Evolutionary conservation across 2,888 invertebrate species (phyloP).

Genomic region (Tachina lurida): DNA sequence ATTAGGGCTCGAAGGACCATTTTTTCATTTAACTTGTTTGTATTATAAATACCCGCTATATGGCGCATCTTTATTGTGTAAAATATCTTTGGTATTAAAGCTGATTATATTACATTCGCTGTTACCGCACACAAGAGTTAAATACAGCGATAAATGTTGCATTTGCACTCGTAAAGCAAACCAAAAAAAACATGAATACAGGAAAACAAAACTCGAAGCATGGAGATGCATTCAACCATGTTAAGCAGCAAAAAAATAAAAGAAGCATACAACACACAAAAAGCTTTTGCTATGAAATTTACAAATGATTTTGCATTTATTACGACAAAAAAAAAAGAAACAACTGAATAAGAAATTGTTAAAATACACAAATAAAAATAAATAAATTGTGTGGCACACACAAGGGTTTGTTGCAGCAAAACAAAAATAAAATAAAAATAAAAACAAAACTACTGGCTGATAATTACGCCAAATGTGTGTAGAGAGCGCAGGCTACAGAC

Average conservation of each 20-base stretch:
- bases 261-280: conserved; percentile 17
- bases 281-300: conserved; percentile 62
- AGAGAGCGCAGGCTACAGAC: background rate
- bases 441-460: conserved; percentile 22
- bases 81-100: conserved; percentile 40
- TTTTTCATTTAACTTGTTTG: background rate
- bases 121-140: conserved; percentile 52
- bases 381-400: conserved; percentile 46
- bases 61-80: background rate
- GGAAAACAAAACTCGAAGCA: conserved; percentile 46
- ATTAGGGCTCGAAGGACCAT: conserved; percentile 11
- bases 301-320: conserved; percentile 71
- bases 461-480: conserved; percentile 40
- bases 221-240: conserved; percentile 61
- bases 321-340: conserved; percentile 24
- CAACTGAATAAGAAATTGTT: conserved; percentile 27
- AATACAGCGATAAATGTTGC: conserved; percentile 66
- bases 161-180: conserved; percentile 33
- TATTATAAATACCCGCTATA: background rate
- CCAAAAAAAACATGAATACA: conserved; percentile 8
- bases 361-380: conserved; percentile 50
- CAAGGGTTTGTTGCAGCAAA: conserved; percentile 27
- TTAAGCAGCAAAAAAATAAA: conserved; percentile 37
- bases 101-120: conserved; percentile 23
- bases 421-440: background rate